Conservation (phyloP, 2,888 invertebrate genomes). For the Himalopsyche japonica region DNA sequence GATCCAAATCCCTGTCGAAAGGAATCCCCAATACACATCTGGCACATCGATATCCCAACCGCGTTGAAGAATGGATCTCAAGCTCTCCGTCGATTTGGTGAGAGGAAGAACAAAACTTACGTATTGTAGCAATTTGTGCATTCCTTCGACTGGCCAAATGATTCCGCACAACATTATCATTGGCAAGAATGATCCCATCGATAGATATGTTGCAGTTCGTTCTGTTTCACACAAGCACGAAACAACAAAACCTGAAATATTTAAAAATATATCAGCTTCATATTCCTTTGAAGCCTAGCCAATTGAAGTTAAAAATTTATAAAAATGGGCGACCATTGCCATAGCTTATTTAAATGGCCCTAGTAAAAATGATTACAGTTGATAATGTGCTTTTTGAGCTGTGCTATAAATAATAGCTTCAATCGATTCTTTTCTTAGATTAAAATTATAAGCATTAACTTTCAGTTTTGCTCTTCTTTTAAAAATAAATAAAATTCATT, state of each 20-base stretch:
- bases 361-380: too few species aligned
- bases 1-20: conserved; percentile 80
- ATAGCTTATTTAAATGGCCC: too few species aligned
- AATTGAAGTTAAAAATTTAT: too few species aligned
- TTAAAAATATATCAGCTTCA: background rate
- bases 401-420: too few species aligned
- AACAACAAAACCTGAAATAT: conserved; percentile 73
- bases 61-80: conserved; percentile 81
- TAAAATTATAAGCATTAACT: too few species aligned
- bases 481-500: background rate
- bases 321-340: too few species aligned
- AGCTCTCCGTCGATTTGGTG: conserved; percentile 85
- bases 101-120: conserved; percentile 79
- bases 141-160: conserved; percentile 94
- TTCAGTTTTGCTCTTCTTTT: too few species aligned
- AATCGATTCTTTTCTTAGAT: too few species aligned
- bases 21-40: conserved; percentile 79
- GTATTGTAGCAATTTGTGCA: conserved; percentile 75
- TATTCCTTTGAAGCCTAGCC: background rate
- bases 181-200: conserved; percentile 83
- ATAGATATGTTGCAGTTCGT: conserved; percentile 82
- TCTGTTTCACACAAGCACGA: conserved; percentile 80
- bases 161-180: conserved; percentile 87
- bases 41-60: conserved; percentile 78
- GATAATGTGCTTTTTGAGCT: too few species aligned